phyloP scores from a whole-genome alignment of 2,113 vertebrate species.

The Xenopus tropicalis region DNA sequence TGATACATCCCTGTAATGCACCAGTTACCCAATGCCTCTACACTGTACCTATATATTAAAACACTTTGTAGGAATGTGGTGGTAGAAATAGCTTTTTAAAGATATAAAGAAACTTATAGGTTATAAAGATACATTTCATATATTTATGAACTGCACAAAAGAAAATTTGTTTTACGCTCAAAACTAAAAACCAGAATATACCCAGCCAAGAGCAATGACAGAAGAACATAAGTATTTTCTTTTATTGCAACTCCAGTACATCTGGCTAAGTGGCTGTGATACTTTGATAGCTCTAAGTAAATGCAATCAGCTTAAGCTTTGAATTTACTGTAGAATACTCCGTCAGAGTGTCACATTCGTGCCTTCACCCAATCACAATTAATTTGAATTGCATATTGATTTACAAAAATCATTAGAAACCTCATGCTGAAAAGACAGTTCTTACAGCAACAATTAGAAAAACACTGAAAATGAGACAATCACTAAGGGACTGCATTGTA shows the following conservation, averaged over 20 bases:
- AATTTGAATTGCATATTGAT: conserved; percentile 38
- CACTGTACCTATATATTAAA: too few species aligned
- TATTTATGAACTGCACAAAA: too few species aligned
- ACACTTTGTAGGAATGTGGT: too few species aligned
- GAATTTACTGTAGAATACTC: conserved; percentile 23
- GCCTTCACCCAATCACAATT: conserved; percentile 30
- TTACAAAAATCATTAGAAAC: conserved; percentile 37
- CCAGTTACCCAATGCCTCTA: too few species aligned
- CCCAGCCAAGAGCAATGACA: too few species aligned
- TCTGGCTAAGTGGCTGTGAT: not conserved
- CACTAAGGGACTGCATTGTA: conserved; percentile 19
- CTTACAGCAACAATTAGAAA: conserved; percentile 39
- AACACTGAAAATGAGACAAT: conserved; percentile 22
- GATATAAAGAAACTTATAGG: too few species aligned
- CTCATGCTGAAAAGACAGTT: conserved; percentile 25
- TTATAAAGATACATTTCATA: too few species aligned
- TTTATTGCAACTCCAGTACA: not conserved
- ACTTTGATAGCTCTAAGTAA: conserved; percentile 14
- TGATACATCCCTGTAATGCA: too few species aligned
- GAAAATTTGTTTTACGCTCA: too few species aligned
- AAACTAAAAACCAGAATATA: too few species aligned
- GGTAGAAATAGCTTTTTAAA: too few species aligned
- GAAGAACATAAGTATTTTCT: not conserved
- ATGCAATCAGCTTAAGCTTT: conserved; percentile 17
- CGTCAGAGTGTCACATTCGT: conserved; percentile 29